A percentile compares a stretch with the other conserved stretches of the same genome.
phyloP scores from a whole-genome alignment of 2,888 invertebrate genomes.

The Pammene fasciana region DNA sequence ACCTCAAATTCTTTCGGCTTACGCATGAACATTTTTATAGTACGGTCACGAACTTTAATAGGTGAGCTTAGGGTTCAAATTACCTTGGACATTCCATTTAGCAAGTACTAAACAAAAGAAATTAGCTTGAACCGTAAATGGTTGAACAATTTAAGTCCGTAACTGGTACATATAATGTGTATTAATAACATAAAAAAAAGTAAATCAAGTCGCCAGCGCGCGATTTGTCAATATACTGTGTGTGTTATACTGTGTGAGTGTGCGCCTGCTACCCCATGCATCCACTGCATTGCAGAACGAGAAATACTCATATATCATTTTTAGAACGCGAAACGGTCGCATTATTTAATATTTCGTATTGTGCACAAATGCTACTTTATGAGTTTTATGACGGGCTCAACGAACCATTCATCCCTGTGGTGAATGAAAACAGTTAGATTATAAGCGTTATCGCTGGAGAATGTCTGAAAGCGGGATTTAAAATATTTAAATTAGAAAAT shows the following conservation, averaged over 20 bases:
- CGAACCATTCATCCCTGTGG: slow-evolving; percentile 61
- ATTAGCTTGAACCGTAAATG: too few species aligned
- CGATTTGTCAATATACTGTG: slow-evolving; percentile 8
- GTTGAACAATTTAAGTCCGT: too few species aligned
- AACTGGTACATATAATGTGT: too few species aligned
- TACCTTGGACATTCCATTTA: too few species aligned
- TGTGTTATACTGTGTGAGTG: slow-evolving; percentile 24
- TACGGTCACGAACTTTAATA: too few species aligned
- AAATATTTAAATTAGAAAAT: background rate
- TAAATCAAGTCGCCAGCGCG: background rate
- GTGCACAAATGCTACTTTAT: slow-evolving; percentile 67
- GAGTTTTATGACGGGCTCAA: slow-evolving; percentile 69
- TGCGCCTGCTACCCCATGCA: slow-evolving; percentile 67
- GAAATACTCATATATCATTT: slow-evolving; percentile 73
- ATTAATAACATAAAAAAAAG: too few species aligned
- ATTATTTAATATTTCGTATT: slow-evolving; percentile 66
- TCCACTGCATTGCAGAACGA: slow-evolving; percentile 79
- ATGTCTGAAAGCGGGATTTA: background rate
- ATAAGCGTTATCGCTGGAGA: slow-evolving; percentile 11
- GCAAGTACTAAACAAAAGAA: too few species aligned
- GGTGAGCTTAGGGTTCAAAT: too few species aligned
- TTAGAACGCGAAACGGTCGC: slow-evolving; percentile 72
- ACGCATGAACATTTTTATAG: too few species aligned
- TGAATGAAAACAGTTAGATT: slow-evolving; percentile 8
- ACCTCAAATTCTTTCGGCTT: too few species aligned